Percentiles rank a stretch among this genome's conserved stretches.
These are phyloP conservation scores for Otus sunia DNA, from an alignment of 2,113 vertebrate species.

Conservation along the genomic window DNA sequence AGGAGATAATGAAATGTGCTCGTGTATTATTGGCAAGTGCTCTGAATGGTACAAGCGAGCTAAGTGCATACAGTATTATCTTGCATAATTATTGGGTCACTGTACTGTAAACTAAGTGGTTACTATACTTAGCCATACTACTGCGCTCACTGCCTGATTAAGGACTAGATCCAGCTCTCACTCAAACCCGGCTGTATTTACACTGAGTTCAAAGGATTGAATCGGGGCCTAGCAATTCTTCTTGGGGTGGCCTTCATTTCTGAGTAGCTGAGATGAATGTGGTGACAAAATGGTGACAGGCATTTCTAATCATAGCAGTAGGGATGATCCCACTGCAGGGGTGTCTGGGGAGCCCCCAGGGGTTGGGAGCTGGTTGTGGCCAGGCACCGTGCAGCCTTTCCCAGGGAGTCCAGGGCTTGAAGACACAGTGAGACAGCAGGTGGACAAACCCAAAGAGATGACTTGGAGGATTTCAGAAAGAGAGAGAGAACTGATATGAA, in stretches of 20 bases:
- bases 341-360: not conserved
- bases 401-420: not conserved
- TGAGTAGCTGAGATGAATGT: not conserved
- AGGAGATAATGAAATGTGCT: conserved; percentile 67
- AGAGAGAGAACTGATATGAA: not conserved
- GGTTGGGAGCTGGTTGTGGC: not conserved
- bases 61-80: conserved; percentile 72
- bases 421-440: not conserved
- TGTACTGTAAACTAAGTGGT: conserved; percentile 64
- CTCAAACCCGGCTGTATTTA: not conserved
- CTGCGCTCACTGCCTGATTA: not conserved
- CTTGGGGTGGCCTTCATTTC: not conserved
- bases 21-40: conserved; percentile 59
- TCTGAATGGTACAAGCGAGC: conserved; percentile 50
- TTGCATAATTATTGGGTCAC: conserved; percentile 71
- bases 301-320: not conserved
- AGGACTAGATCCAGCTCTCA: not conserved
- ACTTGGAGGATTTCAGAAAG: not conserved
- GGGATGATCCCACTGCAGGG: not conserved
- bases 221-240: not conserved
- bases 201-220: not conserved
- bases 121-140: conserved; percentile 64
- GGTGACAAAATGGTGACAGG: not conserved
- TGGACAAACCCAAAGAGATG: not conserved
- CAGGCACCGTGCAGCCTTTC: not conserved